Conservation (phyloP, 1,140 invertebrate genomes). For the Oedothorax gibbosus region DNA sequence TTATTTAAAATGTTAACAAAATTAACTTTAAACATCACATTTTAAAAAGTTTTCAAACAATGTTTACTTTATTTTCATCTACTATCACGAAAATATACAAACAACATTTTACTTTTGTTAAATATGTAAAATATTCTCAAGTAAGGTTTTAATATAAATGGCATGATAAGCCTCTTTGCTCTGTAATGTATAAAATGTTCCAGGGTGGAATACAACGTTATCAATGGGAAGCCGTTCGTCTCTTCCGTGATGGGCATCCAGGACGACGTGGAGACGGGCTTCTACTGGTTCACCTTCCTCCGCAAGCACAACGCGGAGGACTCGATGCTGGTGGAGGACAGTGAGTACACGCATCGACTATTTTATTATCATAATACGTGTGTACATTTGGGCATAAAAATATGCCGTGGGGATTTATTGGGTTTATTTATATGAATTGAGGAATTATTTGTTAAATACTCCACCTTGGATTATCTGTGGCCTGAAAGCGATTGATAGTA, state of each 20-base stretch:
- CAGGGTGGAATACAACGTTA: neutral
- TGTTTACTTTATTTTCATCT: neutral
- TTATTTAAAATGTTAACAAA: too few relatives aligned
- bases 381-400: too few relatives aligned
- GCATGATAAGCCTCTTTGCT: neutral
- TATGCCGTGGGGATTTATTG: too few relatives aligned
- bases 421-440: too few relatives aligned
- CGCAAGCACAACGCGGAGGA: neutral
- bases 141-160: neutral
- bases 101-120: neutral
- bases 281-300: slow-evolving; percentile 6
- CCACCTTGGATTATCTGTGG: too few relatives aligned
- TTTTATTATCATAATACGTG: too few relatives aligned
- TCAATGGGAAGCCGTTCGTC: slow-evolving; percentile 9
- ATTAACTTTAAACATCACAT: too few relatives aligned
- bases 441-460: too few relatives aligned
- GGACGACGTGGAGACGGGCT: neutral
- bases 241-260: neutral
- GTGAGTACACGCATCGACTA: neutral
- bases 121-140: neutral
- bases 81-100: neutral
- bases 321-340: neutral
- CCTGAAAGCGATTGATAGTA: too few relatives aligned
- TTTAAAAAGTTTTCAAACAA: too few relatives aligned
- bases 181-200: too few relatives aligned